Evolutionary conservation across 92 coral and sea anemone genomes (phyloP), one percentile per base, ranked within the genome.

Genomic region (Desmophyllum pertusum): DNA sequence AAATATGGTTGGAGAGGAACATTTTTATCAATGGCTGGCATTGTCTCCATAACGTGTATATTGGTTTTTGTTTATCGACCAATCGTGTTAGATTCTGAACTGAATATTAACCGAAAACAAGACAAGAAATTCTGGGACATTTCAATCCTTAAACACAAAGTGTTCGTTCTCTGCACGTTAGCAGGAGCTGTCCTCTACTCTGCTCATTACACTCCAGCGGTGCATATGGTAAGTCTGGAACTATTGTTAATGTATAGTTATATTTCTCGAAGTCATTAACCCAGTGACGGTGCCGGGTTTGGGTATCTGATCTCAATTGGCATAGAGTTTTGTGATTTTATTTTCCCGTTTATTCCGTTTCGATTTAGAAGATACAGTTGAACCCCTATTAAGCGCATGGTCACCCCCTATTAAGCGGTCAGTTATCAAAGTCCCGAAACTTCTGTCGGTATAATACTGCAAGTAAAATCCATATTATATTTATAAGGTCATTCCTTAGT

Each of bases 1-100:
- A 67, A 43, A 38, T 79, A 78, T 51, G 88, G 90, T 11, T 92
- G 95, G 95, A 73, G 86, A 61, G 83, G 83, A 38, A 76, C 88
- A 1, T 85, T 88, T 59, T 64, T 89, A 40, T 85, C 84, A 0
- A 73, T 89, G 69, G 83, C 86, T 73, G 92, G 86, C 21, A 35
- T 89, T 19, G 52, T 53, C 18, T 55, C 80, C 10, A 25, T 61
- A 33, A 72, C 82, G 10, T 66, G 86, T 53, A 10, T 89, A 17
- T 37, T 84, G 36, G 89, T 72, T 14, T 71, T 55, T 17, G 79
- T 73, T 39, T 82, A 70, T 45, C 40, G 21, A 33, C 86, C 86
- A 73, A 52, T 82, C 35, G 25, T 2, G 38, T 38, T 19, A 62
- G 86, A 82, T 29, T 80, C 76, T n/a, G 76, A 69, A 71, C 21